phyloP scores from a whole-genome alignment of 2,113 vertebrate species.

The Odocoileus virginianus region DNA sequence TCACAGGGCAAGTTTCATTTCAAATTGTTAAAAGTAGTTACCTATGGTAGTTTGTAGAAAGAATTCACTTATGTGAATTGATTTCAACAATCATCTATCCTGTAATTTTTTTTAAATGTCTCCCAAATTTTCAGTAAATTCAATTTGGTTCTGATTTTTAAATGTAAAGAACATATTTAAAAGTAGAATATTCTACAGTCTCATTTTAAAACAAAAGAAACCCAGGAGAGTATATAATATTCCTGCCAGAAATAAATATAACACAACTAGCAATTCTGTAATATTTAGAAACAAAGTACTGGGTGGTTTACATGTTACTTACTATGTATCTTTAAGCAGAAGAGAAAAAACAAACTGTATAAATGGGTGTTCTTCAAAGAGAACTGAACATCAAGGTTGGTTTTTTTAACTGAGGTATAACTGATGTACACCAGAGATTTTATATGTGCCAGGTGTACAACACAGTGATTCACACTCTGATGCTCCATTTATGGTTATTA shows the following conservation, averaged over 20 bases:
- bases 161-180: not conserved
- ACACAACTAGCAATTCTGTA: rapidly evolving
- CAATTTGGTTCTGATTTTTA: not conserved
- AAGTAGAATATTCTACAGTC: not conserved
- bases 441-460: not conserved
- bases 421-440: not conserved
- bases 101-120: not conserved
- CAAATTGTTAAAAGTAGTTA: not conserved
- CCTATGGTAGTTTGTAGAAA: not conserved
- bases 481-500: not conserved
- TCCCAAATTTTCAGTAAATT: not conserved
- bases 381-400: not conserved
- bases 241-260: not conserved
- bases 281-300: not conserved
- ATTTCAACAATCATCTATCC: not conserved
- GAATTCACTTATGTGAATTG: not conserved
- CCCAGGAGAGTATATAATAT: not conserved
- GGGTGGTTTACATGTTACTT: not conserved
- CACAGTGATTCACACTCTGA: not conserved
- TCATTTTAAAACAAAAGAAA: rapidly evolving
- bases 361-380: not conserved
- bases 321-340: not conserved
- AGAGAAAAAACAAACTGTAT: not conserved
- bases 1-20: not conserved
- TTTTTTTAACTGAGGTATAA: not conserved